Evolutionary conservation across 1,140 invertebrate species (phyloP).

Genomic region (Lutraria rhynchaena): DNA sequence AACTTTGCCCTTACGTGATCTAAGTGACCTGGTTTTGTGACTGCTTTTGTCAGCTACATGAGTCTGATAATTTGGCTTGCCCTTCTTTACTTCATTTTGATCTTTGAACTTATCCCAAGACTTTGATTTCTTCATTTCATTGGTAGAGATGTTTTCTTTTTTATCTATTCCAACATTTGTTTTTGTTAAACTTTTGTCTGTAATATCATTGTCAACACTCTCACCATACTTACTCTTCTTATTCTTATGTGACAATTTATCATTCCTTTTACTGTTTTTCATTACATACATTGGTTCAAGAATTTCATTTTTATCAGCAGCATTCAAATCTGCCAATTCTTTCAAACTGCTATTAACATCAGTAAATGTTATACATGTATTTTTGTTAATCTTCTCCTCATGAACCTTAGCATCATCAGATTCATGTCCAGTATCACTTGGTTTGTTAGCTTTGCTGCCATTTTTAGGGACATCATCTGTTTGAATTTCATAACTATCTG

Average conservation of each 20-base stretch:
- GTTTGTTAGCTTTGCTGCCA: not conserved
- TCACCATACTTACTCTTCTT: not conserved
- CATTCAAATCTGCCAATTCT: constrained; percentile 12
- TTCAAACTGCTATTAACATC: constrained; percentile 13
- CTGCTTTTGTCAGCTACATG: too few species aligned
- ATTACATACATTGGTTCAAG: not conserved
- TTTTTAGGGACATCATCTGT: not conserved
- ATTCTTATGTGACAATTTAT: not conserved
- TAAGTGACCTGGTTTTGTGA: too few species aligned
- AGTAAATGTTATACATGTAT: not conserved
- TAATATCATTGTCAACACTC: not conserved
- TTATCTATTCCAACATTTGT: not conserved
- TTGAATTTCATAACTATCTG: constrained; percentile 20
- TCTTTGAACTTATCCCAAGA: too few species aligned
- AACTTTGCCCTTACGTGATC: not conserved
- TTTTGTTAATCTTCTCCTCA: not conserved
- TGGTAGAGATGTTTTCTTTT: too few species aligned
- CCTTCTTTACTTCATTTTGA: too few species aligned
- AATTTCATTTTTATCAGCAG: not conserved
- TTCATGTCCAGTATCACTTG: not conserved
- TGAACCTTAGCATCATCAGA: not conserved
- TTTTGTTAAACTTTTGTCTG: not conserved
- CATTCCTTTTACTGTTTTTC: not conserved
- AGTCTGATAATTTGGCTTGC: too few species aligned
- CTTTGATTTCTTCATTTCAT: too few species aligned